phyloP scores from a whole-genome alignment of 1,140 invertebrate species.

The Drosophila varians region DNA sequence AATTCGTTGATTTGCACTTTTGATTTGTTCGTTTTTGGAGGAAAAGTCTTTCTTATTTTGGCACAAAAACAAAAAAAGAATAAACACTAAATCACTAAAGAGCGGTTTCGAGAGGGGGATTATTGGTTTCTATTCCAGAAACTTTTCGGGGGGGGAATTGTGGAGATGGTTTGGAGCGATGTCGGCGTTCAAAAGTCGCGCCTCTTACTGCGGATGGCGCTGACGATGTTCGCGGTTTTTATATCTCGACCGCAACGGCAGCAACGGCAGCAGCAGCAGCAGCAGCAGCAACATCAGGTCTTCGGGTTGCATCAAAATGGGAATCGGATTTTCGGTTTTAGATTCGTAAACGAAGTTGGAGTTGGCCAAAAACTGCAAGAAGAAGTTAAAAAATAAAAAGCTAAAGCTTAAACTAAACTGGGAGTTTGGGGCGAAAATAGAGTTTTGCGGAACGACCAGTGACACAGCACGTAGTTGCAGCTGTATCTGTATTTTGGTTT shows the following conservation, averaged over 20 bases:
- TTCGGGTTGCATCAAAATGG: conserved; percentile 68
- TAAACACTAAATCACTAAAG: background rate
- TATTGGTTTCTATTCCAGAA: conserved; percentile 2
- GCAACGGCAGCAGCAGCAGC: conserved; percentile 8
- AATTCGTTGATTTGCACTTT: conserved; percentile 7
- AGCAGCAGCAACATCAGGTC: conserved; percentile 24
- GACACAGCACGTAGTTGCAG: conserved; percentile 44
- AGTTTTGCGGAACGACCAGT: conserved; percentile 40
- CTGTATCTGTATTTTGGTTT: conserved; percentile 6
- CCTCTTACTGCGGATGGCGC: conserved; percentile 71
- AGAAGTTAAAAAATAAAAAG: background rate
- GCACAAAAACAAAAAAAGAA: conserved; percentile 13
- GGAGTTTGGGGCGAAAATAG: background rate
- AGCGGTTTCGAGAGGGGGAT: no score
- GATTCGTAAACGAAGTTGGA: conserved; percentile 15
- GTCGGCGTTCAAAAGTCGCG: conserved; percentile 77
- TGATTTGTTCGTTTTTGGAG: background rate
- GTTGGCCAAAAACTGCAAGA: background rate
- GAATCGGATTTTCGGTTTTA: background rate
- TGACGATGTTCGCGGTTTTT: conserved; percentile 67
- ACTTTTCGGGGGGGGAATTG: no score
- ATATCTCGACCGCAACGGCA: conserved; percentile 43
- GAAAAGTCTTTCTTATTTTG: background rate
- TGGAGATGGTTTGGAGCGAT: no score
- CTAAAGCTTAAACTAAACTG: background rate